A percentile compares a stretch with the other conserved stretches of the same genome.
Evolutionary conservation across 2,888 invertebrate genomes (phyloP).

Genomic region (Zygothrica quintamaculata): DNA sequence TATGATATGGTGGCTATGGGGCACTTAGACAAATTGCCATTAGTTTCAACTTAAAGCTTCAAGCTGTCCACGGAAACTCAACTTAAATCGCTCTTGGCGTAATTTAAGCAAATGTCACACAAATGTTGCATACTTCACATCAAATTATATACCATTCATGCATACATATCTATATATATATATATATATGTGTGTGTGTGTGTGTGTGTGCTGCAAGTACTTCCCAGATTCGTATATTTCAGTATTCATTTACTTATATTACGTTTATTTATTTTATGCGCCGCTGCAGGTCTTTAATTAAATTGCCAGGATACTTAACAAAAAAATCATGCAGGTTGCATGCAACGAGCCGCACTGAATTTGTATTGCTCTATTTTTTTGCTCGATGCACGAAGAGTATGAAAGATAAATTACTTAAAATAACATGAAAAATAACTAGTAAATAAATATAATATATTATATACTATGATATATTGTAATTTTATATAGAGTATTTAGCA

Average conservation of each 20-base stretch:
- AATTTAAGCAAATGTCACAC: conserved; percentile 1
- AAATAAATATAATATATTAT: no score
- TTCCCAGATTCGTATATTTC: neutral
- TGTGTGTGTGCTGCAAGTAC: conserved; percentile 3
- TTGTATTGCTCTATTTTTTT: no score
- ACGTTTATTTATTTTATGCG: conserved; percentile 38
- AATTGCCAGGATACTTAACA: conserved; percentile 46
- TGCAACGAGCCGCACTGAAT: no score
- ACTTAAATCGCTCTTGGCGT: conserved; percentile 1
- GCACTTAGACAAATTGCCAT: conserved; percentile 72
- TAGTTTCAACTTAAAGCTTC: conserved; percentile 48
- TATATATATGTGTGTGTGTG: no score
- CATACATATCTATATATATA: no score
- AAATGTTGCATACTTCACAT: neutral
- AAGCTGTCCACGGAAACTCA: conserved; percentile 13
- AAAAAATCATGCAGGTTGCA: no score
- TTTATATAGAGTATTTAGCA: no score
- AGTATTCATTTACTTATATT: conserved; percentile 29
- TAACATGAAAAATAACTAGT: no score
- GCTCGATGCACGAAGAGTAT: no score
- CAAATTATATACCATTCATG: conserved; percentile 14
- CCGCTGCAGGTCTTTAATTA: conserved; percentile 40
- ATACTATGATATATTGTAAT: no score
- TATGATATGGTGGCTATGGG: conserved; percentile 26
- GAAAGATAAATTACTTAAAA: no score